Evolutionary conservation across 2,797 vertebrate genomes (phyloP).

Genomic region (Gallirallus australis): DNA sequence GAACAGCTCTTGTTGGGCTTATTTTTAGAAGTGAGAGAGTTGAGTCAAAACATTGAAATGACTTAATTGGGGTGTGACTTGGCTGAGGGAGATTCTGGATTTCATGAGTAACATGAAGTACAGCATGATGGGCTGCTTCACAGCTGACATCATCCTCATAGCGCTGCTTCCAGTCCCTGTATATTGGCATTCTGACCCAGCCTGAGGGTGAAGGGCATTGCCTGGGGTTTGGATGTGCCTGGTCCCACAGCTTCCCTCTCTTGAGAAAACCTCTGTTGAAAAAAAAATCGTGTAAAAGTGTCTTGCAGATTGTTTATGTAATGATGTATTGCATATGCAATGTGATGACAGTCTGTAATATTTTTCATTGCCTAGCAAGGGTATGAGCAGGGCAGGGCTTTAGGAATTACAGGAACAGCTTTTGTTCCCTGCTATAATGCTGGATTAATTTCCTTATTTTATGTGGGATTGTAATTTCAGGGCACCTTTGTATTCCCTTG

Average conservation of each 20-base stretch:
- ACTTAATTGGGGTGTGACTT: background rate
- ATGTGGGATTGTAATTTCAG: background rate
- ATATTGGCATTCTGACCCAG: fast-evolving
- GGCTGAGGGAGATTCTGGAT: background rate
- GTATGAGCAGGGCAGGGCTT: background rate
- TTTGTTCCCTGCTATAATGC: background rate
- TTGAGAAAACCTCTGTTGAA: background rate
- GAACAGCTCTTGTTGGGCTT: background rate
- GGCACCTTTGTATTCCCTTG: background rate
- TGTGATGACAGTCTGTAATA: background rate
- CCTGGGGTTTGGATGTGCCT: fast-evolving
- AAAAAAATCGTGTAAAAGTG: background rate
- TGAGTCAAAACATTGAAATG: background rate
- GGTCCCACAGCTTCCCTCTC: background rate
- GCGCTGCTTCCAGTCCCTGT: fast-evolving
- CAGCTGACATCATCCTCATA: background rate
- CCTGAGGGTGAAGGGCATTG: background rate
- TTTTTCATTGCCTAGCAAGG: background rate
- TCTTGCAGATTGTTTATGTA: fast-evolving
- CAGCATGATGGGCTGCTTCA: fast-evolving
- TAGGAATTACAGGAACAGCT: background rate
- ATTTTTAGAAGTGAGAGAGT: background rate
- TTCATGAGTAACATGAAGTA: background rate
- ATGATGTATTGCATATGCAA: fast-evolving
- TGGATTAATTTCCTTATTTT: background rate